Conservation (phyloP, 1,140 invertebrate species). For the Ptiloglossa arizonensis region DNA sequence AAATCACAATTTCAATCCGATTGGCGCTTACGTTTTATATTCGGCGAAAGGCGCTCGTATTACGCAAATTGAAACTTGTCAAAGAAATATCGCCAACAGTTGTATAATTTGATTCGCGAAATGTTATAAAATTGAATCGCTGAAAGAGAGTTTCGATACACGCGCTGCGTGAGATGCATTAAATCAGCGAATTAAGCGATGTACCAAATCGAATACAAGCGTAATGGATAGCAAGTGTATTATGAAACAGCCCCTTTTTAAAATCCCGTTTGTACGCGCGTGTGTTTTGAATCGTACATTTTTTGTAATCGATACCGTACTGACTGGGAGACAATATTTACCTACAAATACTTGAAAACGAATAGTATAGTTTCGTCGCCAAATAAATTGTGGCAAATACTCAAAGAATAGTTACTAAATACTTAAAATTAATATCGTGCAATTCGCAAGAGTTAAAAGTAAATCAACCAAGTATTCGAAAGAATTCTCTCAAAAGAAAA, state of each 20-base stretch:
- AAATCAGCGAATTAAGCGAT: constrained; percentile 8
- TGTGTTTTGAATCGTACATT: background rate
- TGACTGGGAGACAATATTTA: too few relatives aligned
- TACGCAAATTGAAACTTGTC: background rate
- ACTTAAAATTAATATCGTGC: too few relatives aligned
- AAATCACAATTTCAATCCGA: background rate
- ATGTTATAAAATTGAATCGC: constrained; percentile 33
- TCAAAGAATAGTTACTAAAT: too few relatives aligned
- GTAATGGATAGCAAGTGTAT: constrained; percentile 8
- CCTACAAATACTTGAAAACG: too few relatives aligned
- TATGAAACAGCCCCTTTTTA: constrained; percentile 1
- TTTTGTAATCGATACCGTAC: background rate
- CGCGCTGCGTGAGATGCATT: background rate
- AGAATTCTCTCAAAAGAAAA: too few relatives aligned
- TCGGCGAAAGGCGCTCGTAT: background rate
- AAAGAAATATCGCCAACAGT: constrained; percentile 4
- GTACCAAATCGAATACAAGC: background rate
- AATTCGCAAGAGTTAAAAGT: too few relatives aligned
- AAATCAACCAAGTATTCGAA: too few relatives aligned
- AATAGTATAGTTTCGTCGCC: too few relatives aligned
- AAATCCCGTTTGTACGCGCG: too few relatives aligned
- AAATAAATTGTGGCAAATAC: too few relatives aligned
- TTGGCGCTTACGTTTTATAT: constrained; percentile 15
- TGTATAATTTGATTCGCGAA: constrained; percentile 24
- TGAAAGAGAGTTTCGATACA: constrained; percentile 11